Base-by-base conservation (phyloP, 2,797 vertebrate genomes). In the Coccyzus lansbergi region DNA sequence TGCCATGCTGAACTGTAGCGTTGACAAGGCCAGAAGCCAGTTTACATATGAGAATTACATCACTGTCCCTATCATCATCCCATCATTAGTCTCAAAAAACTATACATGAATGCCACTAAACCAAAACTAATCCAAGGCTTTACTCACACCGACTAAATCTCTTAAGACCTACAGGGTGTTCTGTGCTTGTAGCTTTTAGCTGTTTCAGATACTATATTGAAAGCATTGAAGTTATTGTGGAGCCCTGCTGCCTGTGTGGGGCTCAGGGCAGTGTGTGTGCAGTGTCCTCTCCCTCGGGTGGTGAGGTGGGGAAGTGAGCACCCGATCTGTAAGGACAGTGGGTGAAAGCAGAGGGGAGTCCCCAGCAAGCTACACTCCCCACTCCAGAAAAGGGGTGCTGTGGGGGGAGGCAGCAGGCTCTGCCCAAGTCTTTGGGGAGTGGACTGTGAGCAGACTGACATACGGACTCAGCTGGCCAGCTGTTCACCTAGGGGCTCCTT, bases 101-200 rank as follows among this genome's bases (percentile, higher is more conserved):
- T 31, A 28, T 4, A 38, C 17, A 20, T 13, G 49, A 74, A 44
- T 24, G 56, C 5, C 12, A 14, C 53, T 13, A 28, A 69, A 36
- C 20, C 65, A 52, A 44, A 71, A 33, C 31, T 25, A n/a, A 2
- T 26, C 44, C 63, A 1, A 48, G n/a, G 10, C 2, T 15, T 76
- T 1, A 10, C n/a, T 62, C 1, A 0, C 42, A 49, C 10, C 31
- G 1, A 0, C 5, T 24, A 1, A 3, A 10, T 4, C 29, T 36
- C 46, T 5, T 5, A 0, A 0, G 53, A 5, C 21, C 33, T 14
- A 1, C 3, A 1, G 12, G 2, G 2, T 7, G 7, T 6, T 48
- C 70, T 72, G 46, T 10, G 7, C 67, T n/a, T 21, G 1, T 2
- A 1, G 29, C 22, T 74, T 49, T 20, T 34, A 15, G 21, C 4